Evolutionary conservation across 2,888 invertebrate species (phyloP).

Genomic region (Notodonta dromedarius): DNA sequence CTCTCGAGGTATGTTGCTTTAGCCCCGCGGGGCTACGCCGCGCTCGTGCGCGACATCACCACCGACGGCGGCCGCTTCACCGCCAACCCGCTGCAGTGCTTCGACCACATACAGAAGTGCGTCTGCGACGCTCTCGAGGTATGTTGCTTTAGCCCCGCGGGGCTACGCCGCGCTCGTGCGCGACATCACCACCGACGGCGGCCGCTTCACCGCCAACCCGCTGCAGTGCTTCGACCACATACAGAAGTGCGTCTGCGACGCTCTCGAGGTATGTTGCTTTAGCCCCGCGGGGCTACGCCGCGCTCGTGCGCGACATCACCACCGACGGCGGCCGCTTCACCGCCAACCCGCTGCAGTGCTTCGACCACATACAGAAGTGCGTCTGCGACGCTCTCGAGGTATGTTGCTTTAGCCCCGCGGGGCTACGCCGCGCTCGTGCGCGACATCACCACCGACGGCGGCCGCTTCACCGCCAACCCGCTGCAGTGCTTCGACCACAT

Average conservation of each 20-base stretch:
- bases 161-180: slow-evolving; percentile 71
- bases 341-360: slow-evolving; percentile 87
- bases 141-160: slow-evolving; percentile 61
- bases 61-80: slow-evolving; percentile 75
- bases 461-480: slow-evolving; percentile 71
- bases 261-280: slow-evolving; percentile 82
- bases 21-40: slow-evolving; percentile 60
- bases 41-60: slow-evolving; percentile 73
- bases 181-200: slow-evolving; percentile 75
- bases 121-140: slow-evolving; percentile 85
- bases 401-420: slow-evolving; percentile 61
- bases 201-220: slow-evolving; percentile 71
- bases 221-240: slow-evolving; percentile 94
- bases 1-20: slow-evolving; percentile 82
- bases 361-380: slow-evolving; percentile 91
- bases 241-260: slow-evolving; percentile 87
- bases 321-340: slow-evolving; percentile 75
- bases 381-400: slow-evolving; percentile 85
- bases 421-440: slow-evolving; percentile 71
- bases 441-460: slow-evolving; percentile 75
- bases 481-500: slow-evolving; percentile 94
- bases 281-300: slow-evolving; percentile 60
- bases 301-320: slow-evolving; percentile 73
- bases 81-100: slow-evolving; percentile 87
- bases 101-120: slow-evolving; percentile 91